phyloP scores from a whole-genome alignment of 1,140 invertebrate species.

The Cyclina sinensis region DNA sequence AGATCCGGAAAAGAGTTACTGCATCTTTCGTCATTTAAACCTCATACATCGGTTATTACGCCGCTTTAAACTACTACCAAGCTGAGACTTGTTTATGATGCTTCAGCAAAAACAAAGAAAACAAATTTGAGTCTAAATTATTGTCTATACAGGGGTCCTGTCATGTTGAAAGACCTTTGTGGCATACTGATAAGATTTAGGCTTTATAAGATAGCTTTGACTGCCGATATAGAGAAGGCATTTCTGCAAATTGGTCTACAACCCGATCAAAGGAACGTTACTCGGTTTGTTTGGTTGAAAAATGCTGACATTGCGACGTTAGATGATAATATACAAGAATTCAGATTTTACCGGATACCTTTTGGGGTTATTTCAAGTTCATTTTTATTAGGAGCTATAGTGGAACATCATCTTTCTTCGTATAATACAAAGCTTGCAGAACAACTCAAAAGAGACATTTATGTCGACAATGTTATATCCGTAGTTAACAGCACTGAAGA shows the following conservation, averaged over 20 bases:
- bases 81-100: conserved; percentile 29
- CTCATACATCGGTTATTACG: conserved; percentile 27
- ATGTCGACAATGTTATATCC: conserved; percentile 9
- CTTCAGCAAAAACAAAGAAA: conserved; percentile 36
- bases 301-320: not conserved
- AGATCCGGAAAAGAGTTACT: too few species aligned
- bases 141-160: conserved; percentile 36
- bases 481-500: not conserved
- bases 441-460: not conserved
- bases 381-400: conserved; percentile 41
- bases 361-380: conserved; percentile 44
- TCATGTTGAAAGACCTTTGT: conserved; percentile 36
- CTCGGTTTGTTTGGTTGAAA: conserved; percentile 59
- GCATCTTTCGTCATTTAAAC: too few species aligned
- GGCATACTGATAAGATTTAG: conserved; percentile 34
- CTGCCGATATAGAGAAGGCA: conserved; percentile 43
- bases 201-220: not conserved
- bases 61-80: conserved; percentile 7
- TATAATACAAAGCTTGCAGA: not conserved
- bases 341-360: conserved; percentile 14
- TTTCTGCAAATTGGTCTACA: conserved; percentile 42
- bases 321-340: conserved; percentile 49
- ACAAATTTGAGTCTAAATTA: conserved; percentile 36
- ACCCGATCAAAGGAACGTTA: conserved; percentile 52
- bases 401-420: not conserved